Evolutionary conservation across 2,113 vertebrate species (phyloP), one percentile per base, ranked within the genome.

Genomic region (Muscicapa adusta): DNA sequence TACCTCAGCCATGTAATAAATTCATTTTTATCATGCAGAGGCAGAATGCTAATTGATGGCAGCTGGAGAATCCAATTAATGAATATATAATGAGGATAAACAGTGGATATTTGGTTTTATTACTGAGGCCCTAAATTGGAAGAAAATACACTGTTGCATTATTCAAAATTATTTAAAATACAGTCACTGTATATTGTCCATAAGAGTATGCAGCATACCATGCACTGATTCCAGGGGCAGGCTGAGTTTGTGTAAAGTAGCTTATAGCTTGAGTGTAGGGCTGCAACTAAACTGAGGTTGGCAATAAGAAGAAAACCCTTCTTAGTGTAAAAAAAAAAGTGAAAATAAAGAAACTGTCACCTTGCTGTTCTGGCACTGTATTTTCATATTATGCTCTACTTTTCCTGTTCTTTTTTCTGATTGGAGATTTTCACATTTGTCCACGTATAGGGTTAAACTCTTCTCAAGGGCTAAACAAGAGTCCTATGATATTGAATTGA

Each of bases 61-160:
- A 89, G 88, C 75, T 96, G 72, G 73, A 94, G 85, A 95, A 68
- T 58, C 38, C 48, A 92, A 72, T 88, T 97, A 96, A 96, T 93
- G 88, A 96, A 87, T 94, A 48, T 50, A 63, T 88, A 92, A 88
- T 96, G 13, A 83, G 66, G 78, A 88, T 85, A 96, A 96, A 42
- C 58, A 85, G 65, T 85, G 45, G 54, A 54, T 94, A 68, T 87
- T 90, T 92, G n/a, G 84, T 91, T 95, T 86, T 95, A 62, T 90
- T 96, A 78, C 45, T 48, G 61, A 79, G 23, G 40, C 85, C n/a
- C 40, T 92, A 73, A 48, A 92, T 92, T 79, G 74, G 90, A 89
- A 94, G 42, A 66, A 94, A 95, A 73, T 42, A 47, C 18, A 18
- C 9, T 48, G 68, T 57, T 77, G 22, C 20, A 53, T 43, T 87